phyloP scores from a whole-genome alignment of 1,140 invertebrate species.

The Pygmarrhopalites habei region DNA sequence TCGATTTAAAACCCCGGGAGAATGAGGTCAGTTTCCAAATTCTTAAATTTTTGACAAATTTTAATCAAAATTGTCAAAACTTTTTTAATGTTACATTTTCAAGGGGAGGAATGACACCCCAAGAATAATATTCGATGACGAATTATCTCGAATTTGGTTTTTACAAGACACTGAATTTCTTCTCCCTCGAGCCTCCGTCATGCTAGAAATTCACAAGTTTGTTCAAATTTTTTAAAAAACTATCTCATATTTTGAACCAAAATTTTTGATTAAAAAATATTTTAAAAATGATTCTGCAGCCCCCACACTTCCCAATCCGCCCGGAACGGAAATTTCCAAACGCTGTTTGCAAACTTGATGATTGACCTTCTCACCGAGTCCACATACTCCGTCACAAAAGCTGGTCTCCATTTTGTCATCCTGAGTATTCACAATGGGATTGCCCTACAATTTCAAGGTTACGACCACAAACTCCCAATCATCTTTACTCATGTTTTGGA shows the following conservation, averaged over 20 bases:
- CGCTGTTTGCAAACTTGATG: slow-evolving; percentile 54
- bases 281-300: too few relatives aligned
- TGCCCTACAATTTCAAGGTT: slow-evolving; percentile 74
- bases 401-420: background rate
- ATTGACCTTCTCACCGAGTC: background rate
- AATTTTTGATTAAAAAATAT: slow-evolving; percentile 21
- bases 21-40: too few relatives aligned
- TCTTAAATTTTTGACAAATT: too few relatives aligned
- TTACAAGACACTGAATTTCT: slow-evolving; percentile 87
- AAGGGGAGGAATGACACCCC: too few relatives aligned
- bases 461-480: slow-evolving; percentile 81
- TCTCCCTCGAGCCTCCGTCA: slow-evolving; percentile 76
- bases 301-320: background rate
- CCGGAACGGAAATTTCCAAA: slow-evolving; percentile 60
- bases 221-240: too few relatives aligned
- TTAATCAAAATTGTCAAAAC: too few relatives aligned
- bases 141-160: slow-evolving; percentile 76
- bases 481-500: slow-evolving; percentile 81
- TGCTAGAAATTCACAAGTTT: slow-evolving; percentile 70
- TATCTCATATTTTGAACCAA: background rate
- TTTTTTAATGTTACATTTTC: too few relatives aligned
- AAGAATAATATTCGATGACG: slow-evolving; percentile 66
- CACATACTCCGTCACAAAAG: background rate
- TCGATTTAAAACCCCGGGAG: slow-evolving; percentile 62
- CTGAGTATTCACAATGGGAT: background rate